A percentile compares a stretch with the other conserved stretches of the same genome.
These are phyloP conservation scores for Calameuta idolon DNA, from an alignment of 2,888 invertebrate species.

Conservation along the genomic window DNA sequence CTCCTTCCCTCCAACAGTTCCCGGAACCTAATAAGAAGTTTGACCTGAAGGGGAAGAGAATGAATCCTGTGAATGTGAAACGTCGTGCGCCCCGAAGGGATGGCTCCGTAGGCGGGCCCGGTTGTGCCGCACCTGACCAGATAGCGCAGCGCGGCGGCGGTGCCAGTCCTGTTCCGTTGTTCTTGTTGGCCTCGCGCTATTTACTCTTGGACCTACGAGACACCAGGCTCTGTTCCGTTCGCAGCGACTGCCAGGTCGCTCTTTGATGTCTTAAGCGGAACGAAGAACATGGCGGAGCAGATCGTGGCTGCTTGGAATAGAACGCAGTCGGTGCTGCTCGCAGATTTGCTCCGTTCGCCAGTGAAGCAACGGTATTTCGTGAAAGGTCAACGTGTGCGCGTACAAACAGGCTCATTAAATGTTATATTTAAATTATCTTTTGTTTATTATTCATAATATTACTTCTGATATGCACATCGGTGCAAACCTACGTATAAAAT, in stretches of 20 bases:
- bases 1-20: too few relatives aligned
- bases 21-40: too few relatives aligned
- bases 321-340: too few relatives aligned
- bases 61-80: background rate
- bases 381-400: conserved; percentile 20
- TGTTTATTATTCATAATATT: conserved; percentile 16
- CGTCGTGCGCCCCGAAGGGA: background rate
- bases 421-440: conserved; percentile 17
- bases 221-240: background rate
- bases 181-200: conserved; percentile 11
- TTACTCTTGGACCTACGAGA: conserved; percentile 9
- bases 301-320: too few relatives aligned
- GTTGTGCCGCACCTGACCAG: conserved; percentile 11
- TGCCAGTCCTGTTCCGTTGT: background rate
- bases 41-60: background rate
- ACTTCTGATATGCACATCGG: conserved; percentile 1
- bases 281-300: too few relatives aligned
- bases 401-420: conserved; percentile 2
- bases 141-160: background rate
- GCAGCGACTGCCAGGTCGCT: too few relatives aligned
- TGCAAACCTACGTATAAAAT: conserved; percentile 4
- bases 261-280: too few relatives aligned
- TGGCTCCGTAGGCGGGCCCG: background rate
- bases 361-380: conserved; percentile 27
- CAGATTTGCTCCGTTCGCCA: background rate